phyloP scores from a whole-genome alignment of 2,113 vertebrate species.

The Notarius quadriscutis region DNA sequence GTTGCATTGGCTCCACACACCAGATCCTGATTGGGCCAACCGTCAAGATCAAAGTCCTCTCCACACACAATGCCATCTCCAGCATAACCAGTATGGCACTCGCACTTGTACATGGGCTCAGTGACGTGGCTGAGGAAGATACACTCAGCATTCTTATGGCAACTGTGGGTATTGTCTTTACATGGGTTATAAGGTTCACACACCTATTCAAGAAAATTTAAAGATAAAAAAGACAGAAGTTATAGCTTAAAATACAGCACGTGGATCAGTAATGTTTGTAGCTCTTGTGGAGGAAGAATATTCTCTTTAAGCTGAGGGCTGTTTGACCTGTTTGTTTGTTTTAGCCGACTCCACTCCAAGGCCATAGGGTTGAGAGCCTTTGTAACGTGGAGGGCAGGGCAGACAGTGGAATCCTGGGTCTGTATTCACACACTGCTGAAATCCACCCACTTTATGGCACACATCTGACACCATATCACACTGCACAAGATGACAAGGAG shows the following conservation, averaged over 20 bases:
- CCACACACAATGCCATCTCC: conserved; percentile 92
- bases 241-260: not conserved
- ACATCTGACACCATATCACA: conserved; percentile 84
- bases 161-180: conserved; percentile 89
- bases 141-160: conserved; percentile 85
- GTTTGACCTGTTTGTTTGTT: conserved; percentile 81
- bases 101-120: conserved; percentile 89
- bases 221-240: not conserved
- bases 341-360: conserved; percentile 83
- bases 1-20: conserved; percentile 88
- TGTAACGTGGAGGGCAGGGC: conserved; percentile 89
- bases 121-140: conserved; percentile 88
- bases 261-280: not conserved
- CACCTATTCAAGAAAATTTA: conserved; percentile 69
- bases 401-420: conserved; percentile 92
- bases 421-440: conserved; percentile 89
- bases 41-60: conserved; percentile 94
- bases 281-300: not conserved
- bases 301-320: not conserved
- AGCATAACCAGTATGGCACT: conserved; percentile 90
- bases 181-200: conserved; percentile 95
- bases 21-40: conserved; percentile 90
- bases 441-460: conserved; percentile 80
- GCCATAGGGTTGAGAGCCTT: conserved; percentile 86
- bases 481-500: conserved; percentile 64